Base-by-base conservation (phyloP, 2,113 vertebrate species). In the Gallinago jamesoni region DNA sequence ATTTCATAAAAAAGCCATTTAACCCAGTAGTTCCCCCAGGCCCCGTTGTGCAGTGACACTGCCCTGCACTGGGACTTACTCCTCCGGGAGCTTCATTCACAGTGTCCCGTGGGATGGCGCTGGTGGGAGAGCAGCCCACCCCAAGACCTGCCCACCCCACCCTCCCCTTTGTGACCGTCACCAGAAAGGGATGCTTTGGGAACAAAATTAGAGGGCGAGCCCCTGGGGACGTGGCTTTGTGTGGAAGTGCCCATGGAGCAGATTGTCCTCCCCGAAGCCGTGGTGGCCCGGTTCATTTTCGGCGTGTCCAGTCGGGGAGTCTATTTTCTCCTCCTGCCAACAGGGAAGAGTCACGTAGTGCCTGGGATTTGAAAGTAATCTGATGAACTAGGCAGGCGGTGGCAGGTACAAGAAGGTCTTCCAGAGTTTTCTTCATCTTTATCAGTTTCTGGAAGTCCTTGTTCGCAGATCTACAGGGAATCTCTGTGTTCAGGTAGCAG, bases 381-480 rank as follows among this genome's bases (percentile, higher is more conserved):
- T 2, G 2, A 76, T 89, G 94, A 95, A 94, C 84, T 59, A 93
- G 92, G 96, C 89, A 75, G 95, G 95, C 91, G 33, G 91, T 89
- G 84, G 86, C 94, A 94, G 95, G 91, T 62, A 89, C 94, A 94
- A 87, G 93, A 90, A 96, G 95, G 93, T 87, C 95, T 96, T 96
- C 96, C 83, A 92, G 91, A 86, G 80, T 90, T 93, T 96, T 82
- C 91, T 97, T 97, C 95, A 96, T 96, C 94, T 95, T 91, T 94
- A 77, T 24, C 86, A 70, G 87, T 64, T 94, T 94, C 90, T 91
- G 86, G 84, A 90, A 96, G 95, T 83, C 95, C 93, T 97, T 96
- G 86, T 95, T 96, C 82, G 2, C 22, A 33, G 89, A 97, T 94
- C 97, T 93, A 97, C 91, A 93, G 96, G 95, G 95, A 97, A 95